Conservation (phyloP, 2,888 invertebrate species). For the Acanthoscelides obtectus region DNA sequence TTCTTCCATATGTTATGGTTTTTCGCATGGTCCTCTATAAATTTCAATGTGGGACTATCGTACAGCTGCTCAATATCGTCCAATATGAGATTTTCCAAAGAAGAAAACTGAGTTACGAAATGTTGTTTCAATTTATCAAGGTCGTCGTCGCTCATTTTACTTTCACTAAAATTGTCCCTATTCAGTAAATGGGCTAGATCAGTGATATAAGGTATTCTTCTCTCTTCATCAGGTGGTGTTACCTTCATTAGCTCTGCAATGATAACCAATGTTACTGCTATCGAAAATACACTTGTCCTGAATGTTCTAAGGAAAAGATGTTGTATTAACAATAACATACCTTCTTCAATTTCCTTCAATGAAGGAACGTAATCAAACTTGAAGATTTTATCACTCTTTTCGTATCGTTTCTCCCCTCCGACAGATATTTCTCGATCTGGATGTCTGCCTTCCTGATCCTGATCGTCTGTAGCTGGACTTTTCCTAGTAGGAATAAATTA, state of each 20-base stretch:
- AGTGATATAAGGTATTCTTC: constrained; percentile 32
- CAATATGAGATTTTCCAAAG: constrained; percentile 22
- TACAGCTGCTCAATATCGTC: constrained; percentile 20
- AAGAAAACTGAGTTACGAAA: constrained; percentile 37
- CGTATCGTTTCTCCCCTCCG: constrained; percentile 2
- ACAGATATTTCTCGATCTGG: neutral
- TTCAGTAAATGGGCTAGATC: constrained; percentile 30
- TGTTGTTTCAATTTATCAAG: constrained; percentile 37
- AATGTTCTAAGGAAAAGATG: neutral
- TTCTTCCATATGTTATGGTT: constrained; percentile 20
- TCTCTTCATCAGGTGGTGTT: constrained; percentile 16
- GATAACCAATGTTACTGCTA: no score
- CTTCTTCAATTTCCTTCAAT: constrained; percentile 29
- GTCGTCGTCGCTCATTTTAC: constrained; percentile 31
- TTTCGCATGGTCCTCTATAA: constrained; percentile 12
- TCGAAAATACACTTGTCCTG: no score
- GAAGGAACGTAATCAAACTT: constrained; percentile 15
- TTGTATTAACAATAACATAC: no score
- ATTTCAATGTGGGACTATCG: constrained; percentile 15
- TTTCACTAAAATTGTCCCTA: constrained; percentile 22
- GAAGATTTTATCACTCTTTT: constrained; percentile 2
- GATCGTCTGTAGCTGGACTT: neutral
- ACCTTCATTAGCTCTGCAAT: constrained; percentile 25
- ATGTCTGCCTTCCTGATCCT: neutral
- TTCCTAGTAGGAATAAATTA: neutral